A percentile compares a stretch with the other conserved stretches of the same genome.
Conservation (phyloP, 2,113 vertebrate species). For the Pungitius pungitius region DNA sequence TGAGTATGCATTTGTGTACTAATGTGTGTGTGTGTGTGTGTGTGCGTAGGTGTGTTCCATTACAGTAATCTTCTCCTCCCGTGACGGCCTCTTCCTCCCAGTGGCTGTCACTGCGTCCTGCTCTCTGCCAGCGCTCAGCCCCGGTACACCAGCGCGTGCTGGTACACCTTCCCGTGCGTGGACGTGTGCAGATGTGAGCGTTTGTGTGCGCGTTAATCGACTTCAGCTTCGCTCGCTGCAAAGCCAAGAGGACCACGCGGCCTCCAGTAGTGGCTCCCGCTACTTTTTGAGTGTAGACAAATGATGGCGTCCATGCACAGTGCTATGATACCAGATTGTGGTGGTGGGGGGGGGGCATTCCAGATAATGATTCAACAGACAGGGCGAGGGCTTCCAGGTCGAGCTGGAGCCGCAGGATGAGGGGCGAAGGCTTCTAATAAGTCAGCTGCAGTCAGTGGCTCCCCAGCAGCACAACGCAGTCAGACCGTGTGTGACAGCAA, state of each 20-base stretch:
- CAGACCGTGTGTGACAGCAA: constrained; percentile 35
- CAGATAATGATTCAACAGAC: constrained; percentile 38
- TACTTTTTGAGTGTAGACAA: constrained; percentile 56
- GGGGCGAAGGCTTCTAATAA: constrained; percentile 40
- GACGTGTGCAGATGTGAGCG: neutral
- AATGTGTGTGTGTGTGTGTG: neutral
- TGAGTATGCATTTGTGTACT: constrained; percentile 24
- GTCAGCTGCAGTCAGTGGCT: constrained; percentile 28
- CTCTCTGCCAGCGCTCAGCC: constrained; percentile 35
- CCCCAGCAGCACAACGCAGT: constrained; percentile 14
- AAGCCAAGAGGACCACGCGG: constrained; percentile 41
- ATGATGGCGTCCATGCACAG: constrained; percentile 43
- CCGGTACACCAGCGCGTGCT: constrained; percentile 9
- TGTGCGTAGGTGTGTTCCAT: constrained; percentile 15
- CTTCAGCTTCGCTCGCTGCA: constrained; percentile 24
- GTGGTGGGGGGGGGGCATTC: neutral
- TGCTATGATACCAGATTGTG: constrained; percentile 52
- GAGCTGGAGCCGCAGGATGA: constrained; percentile 46
- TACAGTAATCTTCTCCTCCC: constrained; percentile 40
- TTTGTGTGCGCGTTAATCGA: constrained; percentile 37
- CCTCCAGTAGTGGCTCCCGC: constrained; percentile 42
- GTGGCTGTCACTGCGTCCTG: constrained; percentile 34
- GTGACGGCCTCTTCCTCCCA: constrained; percentile 21
- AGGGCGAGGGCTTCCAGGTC: constrained; percentile 45
- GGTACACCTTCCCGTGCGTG: neutral